Conservation (phyloP, 2,797 vertebrate species). For the Australoheros facetus region DNA sequence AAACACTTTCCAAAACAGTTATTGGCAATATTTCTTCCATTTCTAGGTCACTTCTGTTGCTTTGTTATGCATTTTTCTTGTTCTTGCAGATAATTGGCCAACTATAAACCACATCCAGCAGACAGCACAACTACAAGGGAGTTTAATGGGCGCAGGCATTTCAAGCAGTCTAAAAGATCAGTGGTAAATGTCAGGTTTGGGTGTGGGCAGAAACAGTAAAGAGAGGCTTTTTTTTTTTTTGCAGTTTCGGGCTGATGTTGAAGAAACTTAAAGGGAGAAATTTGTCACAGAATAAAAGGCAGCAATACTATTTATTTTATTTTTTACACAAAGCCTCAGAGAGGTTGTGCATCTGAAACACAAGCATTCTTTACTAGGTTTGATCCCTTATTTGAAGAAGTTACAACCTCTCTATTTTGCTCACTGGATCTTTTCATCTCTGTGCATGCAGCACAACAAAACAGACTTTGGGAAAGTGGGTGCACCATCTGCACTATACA, state of each 20-base stretch:
- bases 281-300: neutral
- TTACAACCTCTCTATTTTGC: neutral
- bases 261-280: slow-evolving; percentile 8
- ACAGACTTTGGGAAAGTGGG: neutral
- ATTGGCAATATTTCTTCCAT: slow-evolving; percentile 25
- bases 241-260: neutral
- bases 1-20: slow-evolving; percentile 26
- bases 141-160: slow-evolving; percentile 18
- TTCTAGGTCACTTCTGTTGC: slow-evolving; percentile 49
- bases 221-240: neutral
- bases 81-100: slow-evolving; percentile 51
- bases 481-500: neutral
- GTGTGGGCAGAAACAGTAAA: neutral
- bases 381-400: slow-evolving; percentile 2
- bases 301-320: neutral
- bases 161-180: slow-evolving; percentile 23
- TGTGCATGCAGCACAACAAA: neutral
- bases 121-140: slow-evolving; percentile 13
- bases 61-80: slow-evolving; percentile 26
- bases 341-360: slow-evolving; percentile 8
- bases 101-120: slow-evolving; percentile 18
- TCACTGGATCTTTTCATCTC: neutral
- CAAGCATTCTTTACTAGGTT: neutral
- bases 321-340: neutral
- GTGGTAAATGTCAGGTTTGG: slow-evolving; percentile 25